These are phyloP conservation scores for Geococcyx californianus DNA, from an alignment of 2,113 vertebrate species.

Conservation along the genomic window DNA sequence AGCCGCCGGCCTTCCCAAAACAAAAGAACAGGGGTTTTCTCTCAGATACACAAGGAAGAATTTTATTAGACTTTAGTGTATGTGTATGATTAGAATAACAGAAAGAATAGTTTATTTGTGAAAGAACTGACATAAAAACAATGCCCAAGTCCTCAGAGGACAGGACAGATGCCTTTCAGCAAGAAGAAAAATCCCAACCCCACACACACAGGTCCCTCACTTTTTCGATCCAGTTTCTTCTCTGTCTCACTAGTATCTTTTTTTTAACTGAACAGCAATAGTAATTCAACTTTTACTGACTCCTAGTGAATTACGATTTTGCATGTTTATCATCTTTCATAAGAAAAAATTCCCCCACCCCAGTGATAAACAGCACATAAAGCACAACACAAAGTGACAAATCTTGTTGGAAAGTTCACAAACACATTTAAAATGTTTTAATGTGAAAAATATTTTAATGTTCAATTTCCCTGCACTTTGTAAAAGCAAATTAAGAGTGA, in stretches of 20 bases:
- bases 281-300: neutral
- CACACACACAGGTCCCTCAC: neutral
- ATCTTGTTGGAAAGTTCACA: neutral
- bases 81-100: slow-evolving; percentile 23
- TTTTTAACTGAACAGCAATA: neutral
- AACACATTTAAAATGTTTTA: neutral
- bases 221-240: neutral
- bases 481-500: neutral
- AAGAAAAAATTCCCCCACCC: neutral
- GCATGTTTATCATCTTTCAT: neutral
- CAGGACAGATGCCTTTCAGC: neutral
- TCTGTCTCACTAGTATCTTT: neutral
- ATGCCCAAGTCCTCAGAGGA: neutral
- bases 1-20: neutral
- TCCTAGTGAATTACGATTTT: neutral
- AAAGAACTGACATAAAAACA: neutral
- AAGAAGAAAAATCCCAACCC: neutral
- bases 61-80: slow-evolving; percentile 12
- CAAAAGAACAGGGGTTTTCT: neutral
- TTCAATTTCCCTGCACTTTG: neutral
- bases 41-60: neutral
- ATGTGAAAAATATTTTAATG: neutral
- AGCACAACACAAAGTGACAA: neutral
- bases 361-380: neutral
- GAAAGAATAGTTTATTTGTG: slow-evolving; percentile 1